Evolutionary conservation across 2,888 invertebrate genomes (phyloP).

Genomic region (Matsumyia berberina): DNA sequence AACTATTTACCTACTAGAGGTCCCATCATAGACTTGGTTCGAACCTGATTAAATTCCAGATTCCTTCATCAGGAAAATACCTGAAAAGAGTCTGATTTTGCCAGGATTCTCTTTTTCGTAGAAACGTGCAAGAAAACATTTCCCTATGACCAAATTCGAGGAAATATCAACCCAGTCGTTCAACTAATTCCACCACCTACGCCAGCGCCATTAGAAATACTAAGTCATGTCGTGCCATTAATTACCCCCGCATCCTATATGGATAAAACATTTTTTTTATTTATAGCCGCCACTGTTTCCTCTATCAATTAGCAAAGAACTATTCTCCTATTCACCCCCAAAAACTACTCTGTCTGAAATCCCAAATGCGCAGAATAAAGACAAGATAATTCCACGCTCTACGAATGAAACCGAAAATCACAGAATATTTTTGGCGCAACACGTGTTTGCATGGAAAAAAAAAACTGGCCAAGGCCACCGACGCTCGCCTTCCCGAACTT

Average conservation of each 20-base stretch:
- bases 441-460: slow-evolving; percentile 9
- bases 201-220: neutral
- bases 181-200: neutral
- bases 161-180: neutral
- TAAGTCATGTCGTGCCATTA: neutral
- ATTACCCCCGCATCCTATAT: neutral
- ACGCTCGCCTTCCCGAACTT: neutral
- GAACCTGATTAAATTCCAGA: too few species aligned
- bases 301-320: neutral
- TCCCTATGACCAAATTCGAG: neutral
- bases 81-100: too few species aligned
- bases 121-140: neutral
- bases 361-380: neutral
- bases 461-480: neutral
- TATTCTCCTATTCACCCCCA: neutral
- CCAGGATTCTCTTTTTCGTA: too few species aligned
- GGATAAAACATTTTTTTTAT: neutral
- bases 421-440: slow-evolving; percentile 3
- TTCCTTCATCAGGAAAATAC: too few species aligned
- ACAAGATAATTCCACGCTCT: too few species aligned
- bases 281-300: neutral
- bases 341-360: neutral
- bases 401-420: neutral
- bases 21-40: too few species aligned
- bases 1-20: too few species aligned